Percentiles rank a stretch among this genome's conserved stretches.
phyloP scores from a whole-genome alignment of 2,888 invertebrate species.

The Incurvaria masculella region DNA sequence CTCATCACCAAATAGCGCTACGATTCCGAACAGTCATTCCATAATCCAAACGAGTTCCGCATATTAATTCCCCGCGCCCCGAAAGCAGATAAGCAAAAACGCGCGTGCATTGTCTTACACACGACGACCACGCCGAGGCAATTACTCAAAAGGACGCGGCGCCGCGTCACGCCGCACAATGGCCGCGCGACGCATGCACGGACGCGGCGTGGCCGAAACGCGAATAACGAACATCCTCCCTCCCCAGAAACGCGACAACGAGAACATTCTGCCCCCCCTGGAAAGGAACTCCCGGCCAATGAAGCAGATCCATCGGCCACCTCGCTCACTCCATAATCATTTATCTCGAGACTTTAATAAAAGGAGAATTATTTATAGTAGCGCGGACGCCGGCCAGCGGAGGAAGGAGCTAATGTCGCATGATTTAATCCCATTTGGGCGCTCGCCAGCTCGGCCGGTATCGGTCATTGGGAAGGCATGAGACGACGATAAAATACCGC shows the following conservation, averaged over 20 bases:
- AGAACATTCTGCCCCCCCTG: background rate
- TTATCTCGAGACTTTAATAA: slow-evolving; percentile 55
- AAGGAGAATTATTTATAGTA: slow-evolving; percentile 54
- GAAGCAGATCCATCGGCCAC: slow-evolving; percentile 5
- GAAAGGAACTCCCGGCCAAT: slow-evolving; percentile 2
- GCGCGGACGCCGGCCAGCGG: slow-evolving; percentile 24
- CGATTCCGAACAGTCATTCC: background rate
- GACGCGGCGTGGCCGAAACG: slow-evolving; percentile 1
- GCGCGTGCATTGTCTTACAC: slow-evolving; percentile 4
- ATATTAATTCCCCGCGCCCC: background rate
- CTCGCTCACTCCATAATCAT: slow-evolving; percentile 46
- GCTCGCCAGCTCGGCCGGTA: slow-evolving; percentile 28
- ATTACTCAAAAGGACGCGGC: slow-evolving; percentile 30
- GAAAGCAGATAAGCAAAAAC: background rate
- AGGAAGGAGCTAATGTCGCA: slow-evolving; percentile 39
- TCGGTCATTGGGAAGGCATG: slow-evolving; percentile 7
- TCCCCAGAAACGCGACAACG: background rate
- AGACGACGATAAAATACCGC: background rate
- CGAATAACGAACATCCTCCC: background rate
- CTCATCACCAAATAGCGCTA: too few relatives aligned
- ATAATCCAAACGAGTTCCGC: background rate
- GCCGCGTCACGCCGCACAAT: slow-evolving; percentile 32
- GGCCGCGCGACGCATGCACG: slow-evolving; percentile 24
- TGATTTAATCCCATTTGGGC: slow-evolving; percentile 54
- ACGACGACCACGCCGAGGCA: slow-evolving; percentile 12